Percentiles rank a stretch among this genome's conserved stretches.
These are phyloP conservation scores for Choristoneura fumiferana DNA, from an alignment of 1,140 invertebrate species.

Conservation along the genomic window DNA sequence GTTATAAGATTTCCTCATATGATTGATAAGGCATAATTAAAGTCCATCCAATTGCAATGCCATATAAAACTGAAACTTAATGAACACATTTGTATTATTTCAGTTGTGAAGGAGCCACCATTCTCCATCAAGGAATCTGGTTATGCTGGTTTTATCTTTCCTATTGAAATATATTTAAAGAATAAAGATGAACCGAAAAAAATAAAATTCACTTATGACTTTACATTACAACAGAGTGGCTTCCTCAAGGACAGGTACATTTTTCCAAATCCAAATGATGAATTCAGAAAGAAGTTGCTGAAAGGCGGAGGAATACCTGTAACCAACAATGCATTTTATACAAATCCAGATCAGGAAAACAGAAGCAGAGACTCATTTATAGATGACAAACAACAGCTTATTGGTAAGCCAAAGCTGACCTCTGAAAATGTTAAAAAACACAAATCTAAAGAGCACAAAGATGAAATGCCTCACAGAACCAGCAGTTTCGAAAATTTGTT, in stretches of 20 bases:
- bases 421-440: constrained; percentile 82
- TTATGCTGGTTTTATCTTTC: constrained; percentile 95
- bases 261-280: constrained; percentile 91
- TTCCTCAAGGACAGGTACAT: constrained; percentile 86
- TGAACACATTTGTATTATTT: constrained; percentile 50
- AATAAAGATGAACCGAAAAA: constrained; percentile 95
- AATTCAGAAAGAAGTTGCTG: constrained; percentile 92
- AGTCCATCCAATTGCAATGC: no score
- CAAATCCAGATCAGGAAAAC: constrained; percentile 71
- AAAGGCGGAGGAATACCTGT: constrained; percentile 88
- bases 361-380: constrained; percentile 76
- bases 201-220: constrained; percentile 91
- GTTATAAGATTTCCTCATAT: no score
- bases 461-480: constrained; percentile 81
- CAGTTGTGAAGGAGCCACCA: constrained; percentile 94
- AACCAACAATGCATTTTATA: constrained; percentile 63
- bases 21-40: no score
- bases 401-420: constrained; percentile 85
- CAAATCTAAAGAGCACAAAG: constrained; percentile 82
- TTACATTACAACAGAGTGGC: constrained; percentile 87
- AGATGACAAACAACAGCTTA: constrained; percentile 78
- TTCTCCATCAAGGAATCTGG: constrained; percentile 94
- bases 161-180: constrained; percentile 94
- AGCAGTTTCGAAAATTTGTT: constrained; percentile 88
- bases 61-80: no score